Conservation (phyloP, 2,797 vertebrate genomes). For the Prionace glauca region DNA sequence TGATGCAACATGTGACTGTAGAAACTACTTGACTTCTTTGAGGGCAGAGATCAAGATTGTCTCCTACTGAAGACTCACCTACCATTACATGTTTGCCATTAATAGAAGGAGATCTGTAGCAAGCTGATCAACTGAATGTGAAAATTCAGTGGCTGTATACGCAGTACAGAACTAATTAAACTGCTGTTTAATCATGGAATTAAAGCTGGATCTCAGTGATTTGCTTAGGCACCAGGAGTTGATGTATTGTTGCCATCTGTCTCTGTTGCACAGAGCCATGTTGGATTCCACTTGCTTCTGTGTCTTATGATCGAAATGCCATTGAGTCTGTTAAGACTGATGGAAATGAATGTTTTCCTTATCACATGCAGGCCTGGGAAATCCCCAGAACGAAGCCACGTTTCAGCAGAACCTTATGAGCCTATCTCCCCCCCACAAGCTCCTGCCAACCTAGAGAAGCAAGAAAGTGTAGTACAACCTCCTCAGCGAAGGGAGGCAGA, state of each 20-base stretch:
- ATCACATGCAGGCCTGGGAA: slow-evolving; percentile 73
- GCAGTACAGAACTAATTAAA: neutral
- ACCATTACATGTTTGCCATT: neutral
- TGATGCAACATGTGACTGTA: neutral
- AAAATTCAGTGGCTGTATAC: neutral
- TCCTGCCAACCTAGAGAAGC: slow-evolving; percentile 78
- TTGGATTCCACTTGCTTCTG: neutral
- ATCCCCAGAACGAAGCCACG: slow-evolving; percentile 83
- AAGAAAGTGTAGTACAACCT: slow-evolving; percentile 67
- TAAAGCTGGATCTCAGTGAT: neutral
- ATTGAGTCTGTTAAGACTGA: neutral
- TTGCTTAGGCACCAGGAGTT: neutral
- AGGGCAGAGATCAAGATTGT: neutral
- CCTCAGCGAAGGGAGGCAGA: slow-evolving; percentile 75
- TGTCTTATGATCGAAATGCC: neutral
- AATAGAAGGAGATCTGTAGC: neutral
- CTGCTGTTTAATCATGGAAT: neutral
- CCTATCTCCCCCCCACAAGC: slow-evolving; percentile 92
- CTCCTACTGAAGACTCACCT: neutral
- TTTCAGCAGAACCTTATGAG: slow-evolving; percentile 85
- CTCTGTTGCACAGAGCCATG: too few species aligned
- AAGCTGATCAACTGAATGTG: neutral
- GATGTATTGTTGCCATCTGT: neutral
- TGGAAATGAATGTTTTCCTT: slow-evolving; percentile 12
- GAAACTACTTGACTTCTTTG: neutral